A percentile compares a stretch with the other conserved stretches of the same genome.
Conservation (phyloP, 2,888 invertebrate species). For the Prostheceraeus crozeri region DNA sequence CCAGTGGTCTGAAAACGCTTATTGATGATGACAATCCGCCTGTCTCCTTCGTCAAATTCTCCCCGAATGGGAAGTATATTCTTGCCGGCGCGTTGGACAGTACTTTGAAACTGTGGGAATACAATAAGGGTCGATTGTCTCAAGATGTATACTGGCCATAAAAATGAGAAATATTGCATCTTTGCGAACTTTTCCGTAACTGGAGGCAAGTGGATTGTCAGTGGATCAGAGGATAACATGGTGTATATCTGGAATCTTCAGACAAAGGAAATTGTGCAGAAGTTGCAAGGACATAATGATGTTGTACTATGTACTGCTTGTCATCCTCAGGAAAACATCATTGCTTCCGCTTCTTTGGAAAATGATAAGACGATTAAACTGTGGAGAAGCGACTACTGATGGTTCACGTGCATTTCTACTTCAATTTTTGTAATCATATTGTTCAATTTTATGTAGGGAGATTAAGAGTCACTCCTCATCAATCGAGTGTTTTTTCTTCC, state of each 20-base stretch:
- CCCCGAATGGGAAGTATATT: slow-evolving; percentile 98
- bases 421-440: no score
- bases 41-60: slow-evolving; percentile 98
- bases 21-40: slow-evolving; percentile 99
- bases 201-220: slow-evolving; percentile 99
- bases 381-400: slow-evolving; percentile 64
- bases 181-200: slow-evolving; percentile 99
- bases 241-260: slow-evolving; percentile 99
- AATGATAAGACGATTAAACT: slow-evolving; percentile 97
- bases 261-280: slow-evolving; percentile 97
- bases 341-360: slow-evolving; percentile 94
- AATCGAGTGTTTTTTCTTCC: no score
- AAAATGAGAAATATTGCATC: slow-evolving; percentile 98
- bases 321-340: slow-evolving; percentile 97
- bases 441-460: no score
- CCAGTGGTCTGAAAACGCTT: slow-evolving; percentile 92
- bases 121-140: slow-evolving; percentile 87
- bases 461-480: no score
- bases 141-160: slow-evolving; percentile 94
- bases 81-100: slow-evolving; percentile 88
- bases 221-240: slow-evolving; percentile 97
- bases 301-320: slow-evolving; percentile 94
- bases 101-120: slow-evolving; percentile 97
- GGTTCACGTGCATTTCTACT: no score
- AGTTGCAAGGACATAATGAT: slow-evolving; percentile 84